Conservation (phyloP, 2,797 vertebrate genomes). For the Avahi laniger region DNA sequence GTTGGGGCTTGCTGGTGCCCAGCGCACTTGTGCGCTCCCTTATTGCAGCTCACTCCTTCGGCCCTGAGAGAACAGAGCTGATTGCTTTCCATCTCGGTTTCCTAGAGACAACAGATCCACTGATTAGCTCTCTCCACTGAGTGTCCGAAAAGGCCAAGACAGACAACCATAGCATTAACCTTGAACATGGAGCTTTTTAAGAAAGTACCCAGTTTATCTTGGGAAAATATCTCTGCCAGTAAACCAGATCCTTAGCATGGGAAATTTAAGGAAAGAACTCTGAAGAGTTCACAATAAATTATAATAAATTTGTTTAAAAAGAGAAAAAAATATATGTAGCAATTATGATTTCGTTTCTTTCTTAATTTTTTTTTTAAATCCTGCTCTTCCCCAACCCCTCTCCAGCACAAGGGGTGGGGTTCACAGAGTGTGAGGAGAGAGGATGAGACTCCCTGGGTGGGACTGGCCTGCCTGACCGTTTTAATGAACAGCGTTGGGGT, state of each 20-base stretch:
- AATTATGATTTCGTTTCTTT: background rate
- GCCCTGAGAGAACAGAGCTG: slow-evolving; percentile 43
- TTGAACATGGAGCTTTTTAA: background rate
- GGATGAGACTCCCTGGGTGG: no score
- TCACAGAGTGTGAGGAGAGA: background rate
- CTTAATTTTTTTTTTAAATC: background rate
- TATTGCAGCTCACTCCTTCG: slow-evolving; percentile 7
- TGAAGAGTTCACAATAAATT: background rate
- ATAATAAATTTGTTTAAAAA: background rate
- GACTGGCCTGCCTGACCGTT: no score
- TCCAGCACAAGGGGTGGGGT: background rate
- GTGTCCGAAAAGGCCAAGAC: slow-evolving; percentile 11
- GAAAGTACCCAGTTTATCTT: background rate
- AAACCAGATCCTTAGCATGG: background rate
- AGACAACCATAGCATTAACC: background rate
- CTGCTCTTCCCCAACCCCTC: background rate
- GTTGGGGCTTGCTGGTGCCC: slow-evolving; percentile 16
- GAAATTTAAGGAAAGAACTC: background rate
- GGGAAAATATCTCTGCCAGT: background rate
- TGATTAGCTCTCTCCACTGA: slow-evolving; percentile 39
- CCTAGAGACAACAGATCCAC: slow-evolving; percentile 71
- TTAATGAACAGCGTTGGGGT: background rate
- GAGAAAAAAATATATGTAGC: background rate
- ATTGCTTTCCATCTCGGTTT: slow-evolving; percentile 68
- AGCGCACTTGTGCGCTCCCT: background rate